Percentiles rank a stretch among this genome's conserved stretches.
These are phyloP conservation scores for Manacus vitellinus DNA, from an alignment of 2,113 vertebrate species.

Conservation along the genomic window DNA sequence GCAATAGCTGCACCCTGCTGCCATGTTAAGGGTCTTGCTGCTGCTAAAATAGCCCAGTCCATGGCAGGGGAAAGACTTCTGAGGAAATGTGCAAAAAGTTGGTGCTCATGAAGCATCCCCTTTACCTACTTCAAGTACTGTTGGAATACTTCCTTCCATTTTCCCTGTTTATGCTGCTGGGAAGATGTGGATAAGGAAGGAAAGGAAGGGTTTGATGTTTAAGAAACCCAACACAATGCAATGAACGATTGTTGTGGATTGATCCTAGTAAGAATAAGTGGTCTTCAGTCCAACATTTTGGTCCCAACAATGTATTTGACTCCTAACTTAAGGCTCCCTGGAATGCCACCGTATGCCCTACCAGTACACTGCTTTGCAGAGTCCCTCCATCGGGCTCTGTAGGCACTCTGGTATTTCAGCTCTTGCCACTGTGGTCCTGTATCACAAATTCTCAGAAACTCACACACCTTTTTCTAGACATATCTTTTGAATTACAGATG, in stretches of 20 bases:
- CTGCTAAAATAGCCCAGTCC: neutral
- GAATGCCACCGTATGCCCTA: accelerated
- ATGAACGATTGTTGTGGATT: neutral
- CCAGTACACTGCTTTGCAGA: neutral
- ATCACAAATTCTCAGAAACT: neutral
- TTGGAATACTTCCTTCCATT: neutral
- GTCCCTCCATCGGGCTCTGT: neutral
- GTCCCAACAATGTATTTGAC: neutral
- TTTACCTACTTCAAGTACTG: neutral
- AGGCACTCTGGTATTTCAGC: neutral
- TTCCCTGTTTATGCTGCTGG: neutral
- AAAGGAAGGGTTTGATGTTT: neutral
- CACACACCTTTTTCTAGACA: neutral
- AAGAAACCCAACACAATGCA: neutral
- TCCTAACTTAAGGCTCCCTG: neutral
- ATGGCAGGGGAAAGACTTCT: neutral
- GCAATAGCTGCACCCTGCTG: neutral
- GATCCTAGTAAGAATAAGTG: neutral
- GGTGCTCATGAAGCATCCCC: neutral
- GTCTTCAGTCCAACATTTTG: neutral
- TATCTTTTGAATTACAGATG: neutral
- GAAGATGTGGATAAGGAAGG: neutral
- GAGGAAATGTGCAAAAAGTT: neutral
- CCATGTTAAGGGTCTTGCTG: neutral
- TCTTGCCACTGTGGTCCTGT: neutral